Percentiles rank a stretch among this genome's conserved stretches.
phyloP scores from a whole-genome alignment of 2,113 vertebrate species.

The Mugil cephalus region DNA sequence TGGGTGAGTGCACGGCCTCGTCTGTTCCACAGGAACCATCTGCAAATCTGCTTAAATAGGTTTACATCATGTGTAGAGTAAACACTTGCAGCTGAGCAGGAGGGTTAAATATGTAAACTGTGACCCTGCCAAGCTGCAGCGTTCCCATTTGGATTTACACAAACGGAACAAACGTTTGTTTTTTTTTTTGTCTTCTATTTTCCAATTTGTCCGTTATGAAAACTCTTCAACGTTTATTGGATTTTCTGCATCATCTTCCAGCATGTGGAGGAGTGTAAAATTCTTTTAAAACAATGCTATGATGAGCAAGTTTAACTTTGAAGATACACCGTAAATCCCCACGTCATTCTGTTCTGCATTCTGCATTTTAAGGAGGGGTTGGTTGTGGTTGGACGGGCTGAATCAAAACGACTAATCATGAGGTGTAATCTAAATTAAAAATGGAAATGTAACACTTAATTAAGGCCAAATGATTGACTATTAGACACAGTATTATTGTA shows the following conservation, averaged over 20 bases:
- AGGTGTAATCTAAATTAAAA: no score
- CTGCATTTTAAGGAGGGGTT: not conserved
- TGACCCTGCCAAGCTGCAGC: not conserved
- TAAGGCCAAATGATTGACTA: no score
- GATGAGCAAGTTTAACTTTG: not conserved
- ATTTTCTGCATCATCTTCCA: no score
- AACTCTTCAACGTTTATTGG: no score
- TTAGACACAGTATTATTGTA: no score
- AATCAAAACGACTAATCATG: no score
- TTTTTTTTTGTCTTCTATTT: not conserved
- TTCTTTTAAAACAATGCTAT: no score
- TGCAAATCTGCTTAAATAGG: slow-evolving; percentile 36
- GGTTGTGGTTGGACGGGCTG: no score
- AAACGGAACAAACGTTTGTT: not conserved
- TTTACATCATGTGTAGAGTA: slow-evolving; percentile 14
- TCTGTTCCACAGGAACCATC: slow-evolving; percentile 39
- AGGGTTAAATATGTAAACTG: slow-evolving; percentile 5
- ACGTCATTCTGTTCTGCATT: not conserved
- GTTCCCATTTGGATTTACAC: not conserved
- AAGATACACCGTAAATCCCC: not conserved
- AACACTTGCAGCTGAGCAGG: slow-evolving; percentile 16
- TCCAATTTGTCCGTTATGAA: no score
- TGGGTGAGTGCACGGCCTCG: slow-evolving; percentile 20
- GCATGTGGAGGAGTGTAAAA: no score
- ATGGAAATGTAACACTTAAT: no score